phyloP scores from a whole-genome alignment of 2,113 vertebrate genomes.

The Pedetes capensis region DNA sequence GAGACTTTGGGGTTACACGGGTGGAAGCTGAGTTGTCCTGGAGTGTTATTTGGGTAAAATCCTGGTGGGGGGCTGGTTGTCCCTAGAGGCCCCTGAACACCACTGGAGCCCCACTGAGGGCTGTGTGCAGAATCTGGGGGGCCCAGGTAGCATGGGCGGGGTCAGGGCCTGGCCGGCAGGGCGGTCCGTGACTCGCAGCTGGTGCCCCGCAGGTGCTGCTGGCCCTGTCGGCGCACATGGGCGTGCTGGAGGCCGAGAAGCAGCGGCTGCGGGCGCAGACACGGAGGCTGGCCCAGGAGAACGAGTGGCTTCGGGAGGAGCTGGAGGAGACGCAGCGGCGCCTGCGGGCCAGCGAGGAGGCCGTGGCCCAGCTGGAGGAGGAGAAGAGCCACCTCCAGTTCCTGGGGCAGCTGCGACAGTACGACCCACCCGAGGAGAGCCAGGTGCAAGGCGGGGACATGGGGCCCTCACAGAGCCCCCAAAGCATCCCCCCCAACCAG shows the following conservation, averaged over 20 bases:
- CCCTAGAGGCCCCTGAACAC: not conserved
- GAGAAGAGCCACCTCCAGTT: conserved; percentile 80
- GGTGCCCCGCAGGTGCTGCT: conserved; percentile 86
- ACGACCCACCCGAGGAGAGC: not conserved
- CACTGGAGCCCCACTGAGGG: not conserved
- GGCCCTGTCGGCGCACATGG: conserved; percentile 88
- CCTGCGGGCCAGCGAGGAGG: conserved; percentile 76
- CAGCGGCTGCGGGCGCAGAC: conserved; percentile 91
- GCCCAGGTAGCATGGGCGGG: not conserved
- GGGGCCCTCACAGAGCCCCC: rapidly evolving
- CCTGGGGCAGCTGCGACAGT: conserved; percentile 84
- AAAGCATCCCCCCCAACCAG: too few relatives aligned
- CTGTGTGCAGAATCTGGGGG: not conserved
- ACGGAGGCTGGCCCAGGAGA: conserved; percentile 91
- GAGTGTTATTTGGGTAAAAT: too few relatives aligned
- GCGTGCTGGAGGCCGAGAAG: conserved; percentile 90
- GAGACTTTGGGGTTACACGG: not conserved
- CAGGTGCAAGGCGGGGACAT: rapidly evolving
- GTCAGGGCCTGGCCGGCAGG: not conserved
- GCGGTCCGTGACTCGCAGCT: rapidly evolving
- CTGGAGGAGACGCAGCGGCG: conserved; percentile 73
- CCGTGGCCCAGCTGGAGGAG: conserved; percentile 80
- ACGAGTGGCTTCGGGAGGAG: conserved; percentile 89
- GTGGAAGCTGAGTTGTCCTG: not conserved
- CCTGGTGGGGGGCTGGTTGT: too few relatives aligned